These are phyloP conservation scores for Brachirus orientalis DNA, from an alignment of 2,113 vertebrate species.

Conservation along the genomic window DNA sequence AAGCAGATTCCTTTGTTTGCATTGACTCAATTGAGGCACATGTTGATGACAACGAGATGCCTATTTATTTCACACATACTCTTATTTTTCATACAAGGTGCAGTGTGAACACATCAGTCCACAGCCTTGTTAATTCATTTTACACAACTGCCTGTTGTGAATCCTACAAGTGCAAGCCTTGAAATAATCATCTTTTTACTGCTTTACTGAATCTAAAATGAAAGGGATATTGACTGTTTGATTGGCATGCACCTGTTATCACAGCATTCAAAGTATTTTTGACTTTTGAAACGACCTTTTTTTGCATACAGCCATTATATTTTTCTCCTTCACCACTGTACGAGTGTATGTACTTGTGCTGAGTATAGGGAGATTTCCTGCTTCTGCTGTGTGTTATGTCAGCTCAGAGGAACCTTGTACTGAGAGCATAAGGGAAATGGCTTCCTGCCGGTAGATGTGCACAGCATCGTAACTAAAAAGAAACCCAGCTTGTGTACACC, in stretches of 20 bases:
- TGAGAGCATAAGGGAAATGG: slow-evolving; percentile 60
- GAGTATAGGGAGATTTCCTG: slow-evolving; percentile 39
- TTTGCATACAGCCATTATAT: slow-evolving; percentile 17
- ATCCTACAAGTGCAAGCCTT: background rate
- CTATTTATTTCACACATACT: background rate
- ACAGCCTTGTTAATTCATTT: no score
- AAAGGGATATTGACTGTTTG: background rate
- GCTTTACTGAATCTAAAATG: background rate
- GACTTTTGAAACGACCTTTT: background rate
- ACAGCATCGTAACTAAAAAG: slow-evolving; percentile 62
- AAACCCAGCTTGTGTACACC: slow-evolving; percentile 39
- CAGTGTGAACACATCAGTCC: background rate
- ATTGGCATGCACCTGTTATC: no score
- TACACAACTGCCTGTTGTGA: no score
- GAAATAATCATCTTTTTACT: background rate
- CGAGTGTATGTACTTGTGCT: slow-evolving; percentile 1
- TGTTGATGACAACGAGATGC: slow-evolving; percentile 20
- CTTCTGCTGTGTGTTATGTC: slow-evolving; percentile 50
- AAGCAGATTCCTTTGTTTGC: slow-evolving; percentile 30
- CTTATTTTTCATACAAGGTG: no score
- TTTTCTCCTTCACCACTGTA: slow-evolving; percentile 3
- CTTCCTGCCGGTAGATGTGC: slow-evolving; percentile 67
- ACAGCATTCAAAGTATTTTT: no score
- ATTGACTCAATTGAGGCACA: background rate
- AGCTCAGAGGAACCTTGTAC: slow-evolving; percentile 56